phyloP scores from a whole-genome alignment of 2,888 invertebrate species.

The Adelognathus sp. region DNA sequence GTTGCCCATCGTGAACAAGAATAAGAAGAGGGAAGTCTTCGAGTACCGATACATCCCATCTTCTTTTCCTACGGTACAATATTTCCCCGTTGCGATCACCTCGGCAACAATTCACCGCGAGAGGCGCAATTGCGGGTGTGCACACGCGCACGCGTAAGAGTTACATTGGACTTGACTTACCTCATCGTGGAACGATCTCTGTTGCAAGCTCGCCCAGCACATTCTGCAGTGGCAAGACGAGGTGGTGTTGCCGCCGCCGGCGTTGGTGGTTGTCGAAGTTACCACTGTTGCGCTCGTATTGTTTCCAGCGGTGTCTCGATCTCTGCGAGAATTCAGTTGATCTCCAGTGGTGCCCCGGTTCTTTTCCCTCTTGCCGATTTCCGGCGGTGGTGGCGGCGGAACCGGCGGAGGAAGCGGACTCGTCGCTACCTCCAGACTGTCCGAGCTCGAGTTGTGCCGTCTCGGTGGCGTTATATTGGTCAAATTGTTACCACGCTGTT shows the following conservation, averaged over 20 bases:
- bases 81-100: constrained; percentile 18
- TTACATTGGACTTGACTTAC: constrained; percentile 70
- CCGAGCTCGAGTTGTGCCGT: constrained; percentile 79
- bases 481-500: constrained; percentile 52
- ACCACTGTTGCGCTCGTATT: constrained; percentile 38
- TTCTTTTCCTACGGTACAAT: constrained; percentile 27
- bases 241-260: constrained; percentile 31
- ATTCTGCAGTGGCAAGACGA: constrained; percentile 76
- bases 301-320: constrained; percentile 68
- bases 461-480: constrained; percentile 78
- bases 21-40: constrained; percentile 12
- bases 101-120: not conserved
- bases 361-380: constrained; percentile 70
- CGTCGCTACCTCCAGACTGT: constrained; percentile 79
- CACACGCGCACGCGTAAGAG: not conserved
- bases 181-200: constrained; percentile 78
- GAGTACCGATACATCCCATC: constrained; percentile 11
- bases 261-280: constrained; percentile 30
- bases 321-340: constrained; percentile 62
- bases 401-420: constrained; percentile 81
- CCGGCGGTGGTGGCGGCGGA: constrained; percentile 81
- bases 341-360: constrained; percentile 66
- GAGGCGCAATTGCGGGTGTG: not conserved
- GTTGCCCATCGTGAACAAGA: not conserved
- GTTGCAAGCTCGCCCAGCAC: constrained; percentile 77